Evolutionary conservation across 2,797 vertebrate species (phyloP).

Genomic region (Acomys russatus): DNA sequence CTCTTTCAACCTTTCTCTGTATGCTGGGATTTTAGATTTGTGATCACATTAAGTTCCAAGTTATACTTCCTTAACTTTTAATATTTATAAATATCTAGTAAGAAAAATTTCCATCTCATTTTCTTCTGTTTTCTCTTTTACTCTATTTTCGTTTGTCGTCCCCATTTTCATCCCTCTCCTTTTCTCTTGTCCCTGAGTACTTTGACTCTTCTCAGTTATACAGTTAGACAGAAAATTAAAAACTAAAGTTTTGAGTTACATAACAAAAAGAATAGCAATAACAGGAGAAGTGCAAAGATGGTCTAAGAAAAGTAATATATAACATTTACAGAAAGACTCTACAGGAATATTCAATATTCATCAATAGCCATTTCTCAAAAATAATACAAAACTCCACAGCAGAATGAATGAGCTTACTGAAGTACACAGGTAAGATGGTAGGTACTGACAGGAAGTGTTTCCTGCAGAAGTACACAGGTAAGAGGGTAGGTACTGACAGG

Average conservation of each 20-base stretch:
- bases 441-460: too few species aligned
- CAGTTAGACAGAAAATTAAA: neutral
- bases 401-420: neutral
- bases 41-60: neutral
- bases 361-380: neutral
- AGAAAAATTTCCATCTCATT: too few species aligned
- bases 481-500: too few species aligned
- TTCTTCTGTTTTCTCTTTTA: neutral
- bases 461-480: too few species aligned
- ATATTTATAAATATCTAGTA: neutral
- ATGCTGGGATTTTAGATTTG: neutral
- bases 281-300: neutral
- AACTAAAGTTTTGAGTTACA: neutral
- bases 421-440: neutral
- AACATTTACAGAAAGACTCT: neutral
- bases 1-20: neutral
- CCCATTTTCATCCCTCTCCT: too few species aligned
- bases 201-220: neutral
- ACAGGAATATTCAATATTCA: neutral
- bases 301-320: neutral
- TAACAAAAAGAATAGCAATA: neutral
- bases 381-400: neutral
- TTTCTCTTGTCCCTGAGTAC: neutral
- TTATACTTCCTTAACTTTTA: neutral
- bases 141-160: too few species aligned